Base-by-base conservation (phyloP, 2,113 vertebrate genomes). In the Okapia johnstoni region DNA sequence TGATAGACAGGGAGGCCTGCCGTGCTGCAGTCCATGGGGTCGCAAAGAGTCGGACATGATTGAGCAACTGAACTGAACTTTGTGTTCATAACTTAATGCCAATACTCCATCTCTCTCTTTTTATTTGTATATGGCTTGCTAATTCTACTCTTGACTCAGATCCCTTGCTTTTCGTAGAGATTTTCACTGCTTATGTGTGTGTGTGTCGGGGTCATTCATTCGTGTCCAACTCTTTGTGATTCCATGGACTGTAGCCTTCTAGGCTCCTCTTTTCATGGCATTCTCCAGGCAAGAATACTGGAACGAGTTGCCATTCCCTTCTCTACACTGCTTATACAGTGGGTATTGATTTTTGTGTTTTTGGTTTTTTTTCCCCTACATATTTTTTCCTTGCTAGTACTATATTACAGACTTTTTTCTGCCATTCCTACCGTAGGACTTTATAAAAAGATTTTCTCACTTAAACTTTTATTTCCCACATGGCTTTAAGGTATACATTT, bases 401-500 rank as follows among this genome's bases (percentile, higher is more conserved):
- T 97, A 2, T 46, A 58, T 81, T 70, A 40, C 15, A 85, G 25
- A 57, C 2, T 36, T 76, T 79, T 91, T 86, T 30, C 17, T 88
- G 83, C 40, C 66, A 91, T 89, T 93, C 66, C 91, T 97, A 86
- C 93, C 52, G 63, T 63, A 95, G 57, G 85, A 85, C 50, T 96
- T 95, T 89, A 88, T 95, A 50, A 95, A 97, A 97, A 89, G 84
- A 90, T n/a, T 93, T 83, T 81, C 9, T 87, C 95, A 95, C 80
- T 97, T 97, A 97, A 93, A 97, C 66, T 96, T 88, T 79, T 91
- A 94, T 96, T 98, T 97, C 90, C 81, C 88, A 93, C 80, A 46
- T 96, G 61, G 73, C 70, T 94, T 97, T 85, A 97, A 97, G 86
- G 77, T 98, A 98, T 97, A 98, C 77, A 96, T 97, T 96, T 96